A percentile compares a stretch with the other conserved stretches of the same genome.
Evolutionary conservation across 2,113 vertebrate species (phyloP).

Genomic region (Myiopsitta monachus): DNA sequence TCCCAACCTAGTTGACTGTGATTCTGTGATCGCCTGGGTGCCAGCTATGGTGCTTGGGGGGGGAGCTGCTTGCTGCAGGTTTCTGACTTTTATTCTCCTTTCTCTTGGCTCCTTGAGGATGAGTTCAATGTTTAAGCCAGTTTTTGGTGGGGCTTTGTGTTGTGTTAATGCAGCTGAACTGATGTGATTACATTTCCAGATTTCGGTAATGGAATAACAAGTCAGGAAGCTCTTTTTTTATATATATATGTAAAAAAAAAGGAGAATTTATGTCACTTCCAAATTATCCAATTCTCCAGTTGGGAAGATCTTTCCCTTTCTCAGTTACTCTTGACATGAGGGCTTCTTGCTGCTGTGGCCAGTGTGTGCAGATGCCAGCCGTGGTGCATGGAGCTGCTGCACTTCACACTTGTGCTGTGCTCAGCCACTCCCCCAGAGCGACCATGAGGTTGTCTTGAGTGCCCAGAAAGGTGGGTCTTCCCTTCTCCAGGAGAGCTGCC

Average conservation of each 20-base stretch:
- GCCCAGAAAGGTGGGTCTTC: background rate
- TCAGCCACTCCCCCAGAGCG: fast-evolving
- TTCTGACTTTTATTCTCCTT: conserved; percentile 54
- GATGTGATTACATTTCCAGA: conserved; percentile 68
- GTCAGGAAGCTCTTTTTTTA: conserved; percentile 36
- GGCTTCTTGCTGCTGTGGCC: background rate
- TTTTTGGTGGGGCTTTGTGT: conserved; percentile 6
- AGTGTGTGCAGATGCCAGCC: fast-evolving
- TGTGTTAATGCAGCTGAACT: conserved; percentile 54
- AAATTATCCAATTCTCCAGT: background rate
- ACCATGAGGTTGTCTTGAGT: background rate
- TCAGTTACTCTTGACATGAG: background rate
- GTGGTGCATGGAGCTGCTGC: background rate
- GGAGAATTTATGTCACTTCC: background rate
- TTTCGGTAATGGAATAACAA: conserved; percentile 47
- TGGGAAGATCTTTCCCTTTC: background rate
- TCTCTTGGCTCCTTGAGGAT: background rate
- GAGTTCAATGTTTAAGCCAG: background rate
- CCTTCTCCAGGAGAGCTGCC: background rate
- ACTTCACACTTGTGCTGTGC: fast-evolving
- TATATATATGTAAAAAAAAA: background rate
- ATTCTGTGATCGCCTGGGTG: background rate
- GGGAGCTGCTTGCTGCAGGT: background rate
- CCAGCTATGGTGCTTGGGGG: fast-evolving
- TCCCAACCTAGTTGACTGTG: background rate